Evolutionary conservation across 2,888 invertebrate genomes (phyloP), one percentile per base, ranked within the genome.

Genomic region (Dryococelus australis): DNA sequence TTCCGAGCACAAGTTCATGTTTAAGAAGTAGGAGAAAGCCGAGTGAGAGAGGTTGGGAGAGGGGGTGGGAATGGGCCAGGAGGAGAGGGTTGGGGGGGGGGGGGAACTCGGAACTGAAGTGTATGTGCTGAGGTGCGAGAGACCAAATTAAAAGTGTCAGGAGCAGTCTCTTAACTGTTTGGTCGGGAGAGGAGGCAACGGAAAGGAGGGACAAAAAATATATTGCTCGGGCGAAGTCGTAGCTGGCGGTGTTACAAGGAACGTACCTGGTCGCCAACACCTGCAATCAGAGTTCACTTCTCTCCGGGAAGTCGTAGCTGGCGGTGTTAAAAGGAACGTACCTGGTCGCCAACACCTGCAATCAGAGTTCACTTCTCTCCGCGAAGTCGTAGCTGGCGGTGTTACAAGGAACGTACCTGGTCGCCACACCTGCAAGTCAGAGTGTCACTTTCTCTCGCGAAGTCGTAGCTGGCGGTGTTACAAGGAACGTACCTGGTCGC

Each of bases 121-220:
- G 87, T 85, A 86, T 83, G 84, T 84, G 88, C 43, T 81, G 87
- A 84, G 81, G 87, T 86, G 87, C 85, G 79, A 85, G 47, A 87
- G 86, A 88, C 88, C 85, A 89, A 89, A 89, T 89, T 89, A 89
- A 88, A 89, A 88, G 89, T 89, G 89, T 89, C 89, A 89, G 88
- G 88, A 89, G 88, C 89, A 89, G 87, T 89, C 89, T 87, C 86
- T 85, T 83, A 83, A 27, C 83, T 43, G 43, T 35, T 28, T 83
- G 35, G 78, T 78, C 53, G 86, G 27, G 5, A 65, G 53, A 85
- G 3, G 28, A 5, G 27, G 65, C 26, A 65, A 28, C 16, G 51
- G 13, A 27, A 78, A 43, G 24, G 35, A 27, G 43, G n/a, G n/a
- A n/a, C 6, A 53, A 24, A 53, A 53, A n/a, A 27, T 6, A 6